These are phyloP conservation scores for Pimephales promelas DNA, from an alignment of 2,113 vertebrate genomes.

Conservation along the genomic window DNA sequence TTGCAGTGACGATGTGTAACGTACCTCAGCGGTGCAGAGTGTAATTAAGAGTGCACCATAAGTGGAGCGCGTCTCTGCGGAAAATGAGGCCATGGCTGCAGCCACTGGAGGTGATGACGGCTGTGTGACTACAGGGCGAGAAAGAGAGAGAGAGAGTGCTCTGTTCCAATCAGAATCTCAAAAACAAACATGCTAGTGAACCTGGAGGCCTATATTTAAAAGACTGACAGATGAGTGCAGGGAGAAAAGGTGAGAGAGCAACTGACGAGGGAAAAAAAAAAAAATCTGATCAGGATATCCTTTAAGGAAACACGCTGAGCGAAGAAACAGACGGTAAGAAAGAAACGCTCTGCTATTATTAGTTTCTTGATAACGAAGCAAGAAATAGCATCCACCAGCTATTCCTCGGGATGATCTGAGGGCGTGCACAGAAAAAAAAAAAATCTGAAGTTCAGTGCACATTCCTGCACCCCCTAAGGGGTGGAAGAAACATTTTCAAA, in stretches of 20 bases:
- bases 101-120: slow-evolving; percentile 41
- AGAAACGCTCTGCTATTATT: slow-evolving; percentile 67
- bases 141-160: neutral
- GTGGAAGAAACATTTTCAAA: neutral
- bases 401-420: neutral
- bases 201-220: slow-evolving; percentile 30
- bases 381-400: slow-evolving; percentile 41
- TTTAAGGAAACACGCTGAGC: slow-evolving; percentile 69
- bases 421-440: neutral
- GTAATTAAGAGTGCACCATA: slow-evolving; percentile 65
- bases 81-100: slow-evolving; percentile 50
- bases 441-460: slow-evolving; percentile 5
- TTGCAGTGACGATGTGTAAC: slow-evolving; percentile 49
- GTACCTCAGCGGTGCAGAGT: slow-evolving; percentile 57
- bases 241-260: slow-evolving; percentile 30
- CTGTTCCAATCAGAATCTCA: slow-evolving; percentile 29
- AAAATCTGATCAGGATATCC: slow-evolving; percentile 65
- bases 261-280: slow-evolving; percentile 2
- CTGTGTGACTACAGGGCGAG: slow-evolving; percentile 28
- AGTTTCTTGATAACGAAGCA: slow-evolving; percentile 67
- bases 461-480: slow-evolving; percentile 3
- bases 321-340: slow-evolving; percentile 38
- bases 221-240: slow-evolving; percentile 9
- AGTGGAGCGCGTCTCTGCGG: slow-evolving; percentile 61
- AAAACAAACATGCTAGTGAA: slow-evolving; percentile 29